Evolutionary conservation across 2,113 vertebrate genomes (phyloP).

Genomic region (Brachypodius melanocephalos): DNA sequence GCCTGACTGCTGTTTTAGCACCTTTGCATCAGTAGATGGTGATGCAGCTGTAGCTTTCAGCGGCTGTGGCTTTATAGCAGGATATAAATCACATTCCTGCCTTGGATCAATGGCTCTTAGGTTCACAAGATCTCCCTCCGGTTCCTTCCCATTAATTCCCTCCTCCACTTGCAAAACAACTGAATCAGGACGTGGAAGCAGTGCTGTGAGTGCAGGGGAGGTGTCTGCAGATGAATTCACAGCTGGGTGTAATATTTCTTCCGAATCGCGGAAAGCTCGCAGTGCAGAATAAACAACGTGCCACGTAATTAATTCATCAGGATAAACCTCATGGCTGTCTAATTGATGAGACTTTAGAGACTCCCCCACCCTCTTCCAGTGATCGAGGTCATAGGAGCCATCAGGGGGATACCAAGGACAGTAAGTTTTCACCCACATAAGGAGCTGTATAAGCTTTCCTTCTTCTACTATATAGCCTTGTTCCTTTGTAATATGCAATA

Average conservation of each 20-base stretch:
- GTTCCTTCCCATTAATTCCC: background rate
- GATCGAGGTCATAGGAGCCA: background rate
- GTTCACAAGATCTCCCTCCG: fast-evolving
- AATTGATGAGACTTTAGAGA: background rate
- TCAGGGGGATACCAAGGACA: background rate
- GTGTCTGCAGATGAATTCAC: background rate
- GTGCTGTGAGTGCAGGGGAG: background rate
- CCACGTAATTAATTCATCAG: background rate
- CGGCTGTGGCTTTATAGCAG: fast-evolving
- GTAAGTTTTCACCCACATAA: background rate
- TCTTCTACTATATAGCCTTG: background rate
- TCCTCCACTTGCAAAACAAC: background rate
- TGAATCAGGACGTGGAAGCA: fast-evolving
- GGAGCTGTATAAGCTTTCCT: background rate
- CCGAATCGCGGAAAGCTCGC: fast-evolving
- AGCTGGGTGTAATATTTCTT: background rate
- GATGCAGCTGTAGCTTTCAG: background rate
- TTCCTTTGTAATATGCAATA: background rate
- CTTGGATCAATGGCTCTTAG: background rate
- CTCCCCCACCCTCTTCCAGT: background rate
- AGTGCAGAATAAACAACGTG: background rate
- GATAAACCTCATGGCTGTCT: background rate
- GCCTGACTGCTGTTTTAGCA: background rate
- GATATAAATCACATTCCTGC: background rate
- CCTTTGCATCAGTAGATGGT: background rate